Conservation (phyloP, 2,888 invertebrate species). For the Thecocarcelia acutangulata region DNA sequence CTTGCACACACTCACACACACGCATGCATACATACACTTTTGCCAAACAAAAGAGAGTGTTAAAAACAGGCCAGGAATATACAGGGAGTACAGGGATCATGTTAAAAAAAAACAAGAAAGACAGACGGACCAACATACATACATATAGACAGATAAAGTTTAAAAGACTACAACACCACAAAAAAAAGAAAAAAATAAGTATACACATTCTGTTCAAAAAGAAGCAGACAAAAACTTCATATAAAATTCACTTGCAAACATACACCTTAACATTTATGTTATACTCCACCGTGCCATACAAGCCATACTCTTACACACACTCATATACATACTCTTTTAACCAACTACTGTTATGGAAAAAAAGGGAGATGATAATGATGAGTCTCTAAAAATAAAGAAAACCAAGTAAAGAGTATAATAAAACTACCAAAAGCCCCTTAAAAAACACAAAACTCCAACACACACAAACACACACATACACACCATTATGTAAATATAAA, state of each 20-base stretch:
- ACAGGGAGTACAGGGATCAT: constrained; percentile 39
- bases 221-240: constrained; percentile 30
- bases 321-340: not conserved
- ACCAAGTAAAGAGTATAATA: constrained; percentile 41
- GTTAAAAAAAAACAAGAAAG: constrained; percentile 42
- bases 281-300: not conserved
- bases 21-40: not conserved
- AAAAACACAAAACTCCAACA: constrained; percentile 36
- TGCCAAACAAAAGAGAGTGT: constrained; percentile 23
- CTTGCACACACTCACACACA: constrained; percentile 3
- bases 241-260: constrained; percentile 26
- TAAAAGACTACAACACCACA: constrained; percentile 35
- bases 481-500: constrained; percentile 1
- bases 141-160: constrained; percentile 18
- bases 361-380: constrained; percentile 59
- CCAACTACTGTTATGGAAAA: constrained; percentile 35
- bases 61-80: constrained; percentile 41
- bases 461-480: not conserved
- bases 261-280: constrained; percentile 19
- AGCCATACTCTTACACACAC: not conserved
- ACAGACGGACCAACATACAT: constrained; percentile 42
- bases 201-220: constrained; percentile 20
- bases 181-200: constrained; percentile 7
- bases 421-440: constrained; percentile 44
- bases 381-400: constrained; percentile 7